phyloP scores from a whole-genome alignment of 2,797 vertebrate genomes.

The Mallotus villosus region DNA sequence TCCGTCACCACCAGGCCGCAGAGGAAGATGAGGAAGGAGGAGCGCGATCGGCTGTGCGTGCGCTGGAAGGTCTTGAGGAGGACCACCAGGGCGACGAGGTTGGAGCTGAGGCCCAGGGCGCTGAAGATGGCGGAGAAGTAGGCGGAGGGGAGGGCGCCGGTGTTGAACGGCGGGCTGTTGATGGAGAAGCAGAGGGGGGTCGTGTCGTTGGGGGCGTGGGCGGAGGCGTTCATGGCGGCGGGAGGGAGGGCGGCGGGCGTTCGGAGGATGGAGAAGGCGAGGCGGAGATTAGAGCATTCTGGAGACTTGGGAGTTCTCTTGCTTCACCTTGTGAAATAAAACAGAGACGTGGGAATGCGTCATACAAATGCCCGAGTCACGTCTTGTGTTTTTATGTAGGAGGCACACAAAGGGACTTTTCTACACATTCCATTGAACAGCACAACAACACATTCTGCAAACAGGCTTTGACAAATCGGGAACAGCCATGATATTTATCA shows the following conservation, averaged over 20 bases:
- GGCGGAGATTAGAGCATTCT: conserved; percentile 3
- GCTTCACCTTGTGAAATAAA: conserved; percentile 38
- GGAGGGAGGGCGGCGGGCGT: neutral
- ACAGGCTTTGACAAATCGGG: neutral
- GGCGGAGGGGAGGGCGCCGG: conserved; percentile 67
- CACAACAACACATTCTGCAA: neutral
- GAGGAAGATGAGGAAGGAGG: conserved; percentile 90
- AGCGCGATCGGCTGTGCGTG: conserved; percentile 72
- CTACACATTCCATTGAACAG: neutral
- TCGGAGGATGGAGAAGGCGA: conserved; percentile 10
- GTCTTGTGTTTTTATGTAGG: neutral
- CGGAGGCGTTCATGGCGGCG: conserved; percentile 58
- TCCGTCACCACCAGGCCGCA: conserved; percentile 90
- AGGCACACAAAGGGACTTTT: neutral
- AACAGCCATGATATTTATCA: neutral
- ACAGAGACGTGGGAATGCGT: conserved; percentile 8
- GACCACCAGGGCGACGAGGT: conserved; percentile 86
- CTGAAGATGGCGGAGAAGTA: conserved; percentile 81
- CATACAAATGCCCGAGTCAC: neutral
- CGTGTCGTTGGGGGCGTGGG: conserved; percentile 33
- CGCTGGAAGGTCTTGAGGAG: conserved; percentile 77
- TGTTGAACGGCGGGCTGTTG: conserved; percentile 58
- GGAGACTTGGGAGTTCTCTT: neutral
- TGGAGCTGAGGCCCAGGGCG: conserved; percentile 84
- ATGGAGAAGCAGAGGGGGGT: conserved; percentile 68